Evolutionary conservation across 1,140 invertebrate genomes (phyloP).

Genomic region (Hirudo medicinalis): DNA sequence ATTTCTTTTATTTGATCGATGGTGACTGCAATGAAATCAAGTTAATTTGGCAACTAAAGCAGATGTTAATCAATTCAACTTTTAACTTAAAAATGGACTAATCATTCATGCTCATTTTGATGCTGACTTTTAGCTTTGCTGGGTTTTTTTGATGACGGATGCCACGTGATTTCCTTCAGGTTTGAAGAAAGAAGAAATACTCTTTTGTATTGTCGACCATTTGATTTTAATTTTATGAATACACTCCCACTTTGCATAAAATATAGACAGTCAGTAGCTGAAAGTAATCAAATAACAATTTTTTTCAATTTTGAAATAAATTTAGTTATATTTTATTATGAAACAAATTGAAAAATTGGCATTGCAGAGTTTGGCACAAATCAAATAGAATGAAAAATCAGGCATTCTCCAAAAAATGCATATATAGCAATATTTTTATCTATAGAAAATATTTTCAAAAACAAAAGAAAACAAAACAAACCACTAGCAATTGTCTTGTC

Average conservation of each 20-base stretch:
- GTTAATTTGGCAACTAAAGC: neutral
- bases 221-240: conserved; percentile 50
- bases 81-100: neutral
- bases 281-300: conserved; percentile 23
- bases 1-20: conserved; percentile 50
- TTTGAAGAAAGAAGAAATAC: conserved; percentile 49
- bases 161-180: conserved; percentile 50
- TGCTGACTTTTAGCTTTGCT: conserved; percentile 50
- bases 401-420: too few relatives aligned
- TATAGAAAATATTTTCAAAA: neutral
- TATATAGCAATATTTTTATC: neutral
- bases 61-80: too few relatives aligned
- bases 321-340: too few relatives aligned
- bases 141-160: conserved; percentile 52
- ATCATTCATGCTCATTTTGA: neutral
- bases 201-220: conserved; percentile 50
- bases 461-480: neutral
- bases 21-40: conserved; percentile 41
- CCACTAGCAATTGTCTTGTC: conserved; percentile 9
- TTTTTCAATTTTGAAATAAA: too few relatives aligned
- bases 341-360: too few relatives aligned
- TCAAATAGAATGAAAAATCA: too few relatives aligned
- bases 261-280: conserved; percentile 50
- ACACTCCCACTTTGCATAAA: conserved; percentile 52
- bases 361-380: too few relatives aligned